Evolutionary conservation across 2,888 invertebrate species (phyloP), one percentile per base, ranked within the genome.

Genomic region (Phorcus lineatus): DNA sequence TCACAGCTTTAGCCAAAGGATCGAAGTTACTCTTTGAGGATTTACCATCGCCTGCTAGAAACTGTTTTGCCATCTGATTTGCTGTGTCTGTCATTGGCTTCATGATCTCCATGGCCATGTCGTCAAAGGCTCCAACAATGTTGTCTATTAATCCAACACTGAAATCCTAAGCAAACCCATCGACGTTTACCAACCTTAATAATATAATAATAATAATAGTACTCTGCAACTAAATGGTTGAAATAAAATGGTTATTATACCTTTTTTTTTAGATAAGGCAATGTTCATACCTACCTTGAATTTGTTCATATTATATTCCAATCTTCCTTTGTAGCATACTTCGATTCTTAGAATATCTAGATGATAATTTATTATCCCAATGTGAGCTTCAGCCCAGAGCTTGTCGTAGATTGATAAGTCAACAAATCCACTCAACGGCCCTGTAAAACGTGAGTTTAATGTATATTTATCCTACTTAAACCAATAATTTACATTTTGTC

Each of bases 281-380:
- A n/a, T n/a, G n/a, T n/a, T n/a, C n/a, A n/a, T n/a, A 36, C 36
- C 19, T 66, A 87, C 88, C 86, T 88, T 88, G 13, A 88, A 74
- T 28, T 87, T 82, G 79, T 87, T 88, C 11, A 87, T 79, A 36
- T 88, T 83, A 77, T 88, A 88, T 54, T 78, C 74, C 47, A 87
- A 83, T 11, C 81, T 81, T 2, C 88, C 88, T 36, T 84, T 84
- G 80, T 84, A 88, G 74, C 88, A 88, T 4, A 84, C 78, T 47
- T 80, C 81, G 0, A 84, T 83, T 19, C 82, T 80, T 11, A 88
- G 74, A 36, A 88, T 82, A 55, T 87, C 86, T 13, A 85, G 79
- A 22, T 85, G n/a, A 2, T 80, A 74, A 66, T 76, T 67, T 9
- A 88, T 54, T 52, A 88, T 47, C 2, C 87, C 88, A 17, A 86